Evolutionary conservation across 2,888 invertebrate species (phyloP).

Genomic region (Drosophila tripunctata): DNA sequence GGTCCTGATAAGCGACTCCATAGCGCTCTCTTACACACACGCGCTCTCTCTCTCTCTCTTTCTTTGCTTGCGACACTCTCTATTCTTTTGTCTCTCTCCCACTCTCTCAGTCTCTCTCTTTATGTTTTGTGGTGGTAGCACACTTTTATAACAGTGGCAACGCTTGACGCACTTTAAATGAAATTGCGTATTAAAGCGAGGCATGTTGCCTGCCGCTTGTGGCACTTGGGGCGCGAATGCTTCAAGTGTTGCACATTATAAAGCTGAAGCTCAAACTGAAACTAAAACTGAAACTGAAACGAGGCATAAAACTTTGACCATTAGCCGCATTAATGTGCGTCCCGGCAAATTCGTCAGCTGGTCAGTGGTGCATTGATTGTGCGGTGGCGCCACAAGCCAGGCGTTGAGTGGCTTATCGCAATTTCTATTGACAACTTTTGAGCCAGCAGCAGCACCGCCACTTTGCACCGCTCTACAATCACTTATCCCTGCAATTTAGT

Average conservation of each 20-base stretch:
- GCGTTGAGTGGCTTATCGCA: conserved; percentile 47
- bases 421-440: conserved; percentile 39
- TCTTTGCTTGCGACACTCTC: not conserved
- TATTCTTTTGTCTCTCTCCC: not conserved
- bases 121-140: conserved; percentile 9
- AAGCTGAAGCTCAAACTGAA: conserved; percentile 34
- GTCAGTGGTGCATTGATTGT: conserved; percentile 64
- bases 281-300: conserved; percentile 39
- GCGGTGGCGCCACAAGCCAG: conserved; percentile 15
- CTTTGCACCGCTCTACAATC: not conserved
- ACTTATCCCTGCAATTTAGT: not conserved
- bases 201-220: not conserved
- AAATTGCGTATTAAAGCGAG: conserved; percentile 45
- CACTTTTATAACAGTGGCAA: conserved; percentile 33
- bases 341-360: conserved; percentile 72
- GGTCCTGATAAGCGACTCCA: conserved; percentile 39
- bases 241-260: conserved; percentile 73
- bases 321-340: conserved; percentile 72
- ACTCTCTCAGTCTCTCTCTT: not conserved
- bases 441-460: too few relatives aligned
- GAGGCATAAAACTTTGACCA: conserved; percentile 74
- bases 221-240: conserved; percentile 39
- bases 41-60: not conserved
- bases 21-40: conserved; percentile 10
- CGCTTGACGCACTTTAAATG: conserved; percentile 45